These are phyloP conservation scores for Eueremaeus valkanovi DNA, from an alignment of 2,888 invertebrate species.

Conservation along the genomic window DNA sequence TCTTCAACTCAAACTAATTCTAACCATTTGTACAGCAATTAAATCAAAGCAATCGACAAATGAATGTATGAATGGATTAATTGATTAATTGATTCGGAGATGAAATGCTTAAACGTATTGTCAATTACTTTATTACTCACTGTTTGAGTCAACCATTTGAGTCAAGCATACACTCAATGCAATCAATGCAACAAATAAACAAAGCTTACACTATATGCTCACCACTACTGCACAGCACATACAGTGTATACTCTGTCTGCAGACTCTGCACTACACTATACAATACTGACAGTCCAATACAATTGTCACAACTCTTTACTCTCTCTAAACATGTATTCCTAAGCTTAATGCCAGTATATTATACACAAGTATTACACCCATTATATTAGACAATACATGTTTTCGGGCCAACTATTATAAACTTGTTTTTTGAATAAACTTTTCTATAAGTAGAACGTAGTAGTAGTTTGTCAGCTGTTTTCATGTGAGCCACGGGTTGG, in stretches of 20 bases:
- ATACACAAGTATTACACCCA: not conserved
- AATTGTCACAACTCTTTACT: not conserved
- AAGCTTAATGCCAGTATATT: not conserved
- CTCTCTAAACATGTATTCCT: not conserved
- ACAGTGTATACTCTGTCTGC: no score
- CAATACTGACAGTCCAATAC: no score
- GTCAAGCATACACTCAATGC: conserved; percentile 4
- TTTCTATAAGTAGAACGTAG: not conserved
- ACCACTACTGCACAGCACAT: no score
- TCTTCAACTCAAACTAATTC: no score
- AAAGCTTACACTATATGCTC: not conserved
- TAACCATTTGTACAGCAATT: no score
- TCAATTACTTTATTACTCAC: no score
- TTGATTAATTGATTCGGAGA: no score
- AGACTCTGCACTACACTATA: no score
- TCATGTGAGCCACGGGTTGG: not conserved
- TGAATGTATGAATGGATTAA: no score
- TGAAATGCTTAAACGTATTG: no score
- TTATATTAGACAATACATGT: not conserved
- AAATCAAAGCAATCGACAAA: no score
- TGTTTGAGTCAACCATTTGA: not conserved
- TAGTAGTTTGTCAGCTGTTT: conserved; percentile 19
- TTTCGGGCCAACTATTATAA: not conserved
- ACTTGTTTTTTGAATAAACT: not conserved
- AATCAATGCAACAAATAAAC: not conserved